Evolutionary conservation across 2,888 invertebrate species (phyloP).

Genomic region (Erpobdella octoculata): DNA sequence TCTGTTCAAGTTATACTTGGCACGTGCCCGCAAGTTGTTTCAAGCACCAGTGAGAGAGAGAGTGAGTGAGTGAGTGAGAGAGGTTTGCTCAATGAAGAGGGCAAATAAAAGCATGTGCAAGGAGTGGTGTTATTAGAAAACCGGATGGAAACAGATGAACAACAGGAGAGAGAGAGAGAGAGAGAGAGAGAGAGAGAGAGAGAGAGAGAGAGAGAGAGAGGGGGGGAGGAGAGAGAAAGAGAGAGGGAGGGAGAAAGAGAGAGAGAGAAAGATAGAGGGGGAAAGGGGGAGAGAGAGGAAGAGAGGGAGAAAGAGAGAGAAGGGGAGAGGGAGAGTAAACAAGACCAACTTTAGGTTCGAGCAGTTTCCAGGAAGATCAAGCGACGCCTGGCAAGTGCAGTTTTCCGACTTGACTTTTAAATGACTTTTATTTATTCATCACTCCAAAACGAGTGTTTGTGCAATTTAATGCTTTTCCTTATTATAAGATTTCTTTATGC

Average conservation of each 20-base stretch:
- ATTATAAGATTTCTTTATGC: too few species aligned
- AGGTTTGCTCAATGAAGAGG: constrained; percentile 8
- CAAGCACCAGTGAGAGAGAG: not conserved
- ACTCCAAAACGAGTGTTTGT: too few species aligned
- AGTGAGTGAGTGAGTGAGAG: not conserved
- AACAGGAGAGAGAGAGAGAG: constrained; percentile 21
- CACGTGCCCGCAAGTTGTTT: too few species aligned
- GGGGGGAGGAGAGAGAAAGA: constrained; percentile 26
- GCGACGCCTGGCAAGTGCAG: too few species aligned
- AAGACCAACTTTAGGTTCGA: too few species aligned
- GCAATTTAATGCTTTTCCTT: too few species aligned
- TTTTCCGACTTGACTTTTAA: too few species aligned
- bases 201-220: constrained; percentile 28
- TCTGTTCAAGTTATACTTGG: too few species aligned
- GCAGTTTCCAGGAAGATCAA: too few species aligned
- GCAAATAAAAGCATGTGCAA: constrained; percentile 15
- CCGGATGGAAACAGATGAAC: constrained; percentile 32
- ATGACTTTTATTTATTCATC: too few species aligned
- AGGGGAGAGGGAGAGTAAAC: constrained; percentile 38
- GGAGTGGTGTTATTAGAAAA: constrained; percentile 25
- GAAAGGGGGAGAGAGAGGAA: constrained; percentile 13
- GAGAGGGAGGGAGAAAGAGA: constrained; percentile 22
- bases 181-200: constrained; percentile 21
- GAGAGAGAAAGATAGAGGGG: constrained; percentile 13
- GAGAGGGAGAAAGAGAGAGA: constrained; percentile 25